Conservation (phyloP, 2,888 invertebrate species). For the Andrena bicolor region DNA sequence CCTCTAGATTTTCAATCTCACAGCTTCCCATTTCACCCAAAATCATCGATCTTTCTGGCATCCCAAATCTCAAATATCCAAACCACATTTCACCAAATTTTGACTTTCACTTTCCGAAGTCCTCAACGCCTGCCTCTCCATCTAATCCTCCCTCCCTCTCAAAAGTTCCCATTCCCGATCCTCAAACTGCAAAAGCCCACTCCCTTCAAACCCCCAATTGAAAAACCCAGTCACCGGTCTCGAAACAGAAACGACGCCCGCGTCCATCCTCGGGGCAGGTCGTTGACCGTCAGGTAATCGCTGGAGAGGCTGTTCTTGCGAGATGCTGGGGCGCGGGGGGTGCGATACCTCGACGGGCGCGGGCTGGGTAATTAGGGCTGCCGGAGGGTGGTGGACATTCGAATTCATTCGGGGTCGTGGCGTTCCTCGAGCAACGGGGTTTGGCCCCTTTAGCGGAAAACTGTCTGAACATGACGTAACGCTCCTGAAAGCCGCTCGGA, state of each 20-base stretch:
- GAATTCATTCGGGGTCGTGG: conserved; percentile 80
- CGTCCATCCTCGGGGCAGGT: conserved; percentile 8
- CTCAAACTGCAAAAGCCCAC: too few species aligned
- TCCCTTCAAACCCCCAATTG: too few species aligned
- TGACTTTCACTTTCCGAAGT: too few species aligned
- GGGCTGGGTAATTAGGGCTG: conserved; percentile 79
- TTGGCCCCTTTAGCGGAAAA: conserved; percentile 77
- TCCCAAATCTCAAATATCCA: too few species aligned
- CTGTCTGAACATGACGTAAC: conserved; percentile 85
- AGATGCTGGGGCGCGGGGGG: conserved; percentile 14
- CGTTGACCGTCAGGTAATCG: conserved; percentile 16
- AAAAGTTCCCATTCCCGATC: too few species aligned
- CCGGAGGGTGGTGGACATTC: conserved; percentile 78
- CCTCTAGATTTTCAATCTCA: too few species aligned
- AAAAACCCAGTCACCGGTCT: neutral
- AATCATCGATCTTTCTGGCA: too few species aligned
- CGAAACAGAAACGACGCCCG: neutral
- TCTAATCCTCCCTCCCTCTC: too few species aligned
- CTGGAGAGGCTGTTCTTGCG: conserved; percentile 22
- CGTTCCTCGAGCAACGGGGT: conserved; percentile 34
- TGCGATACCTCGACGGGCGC: conserved; percentile 60
- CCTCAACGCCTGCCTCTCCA: too few species aligned
- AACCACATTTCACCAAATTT: too few species aligned
- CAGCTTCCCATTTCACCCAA: too few species aligned
- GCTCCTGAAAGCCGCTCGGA: conserved; percentile 79